Evolutionary conservation across 1,140 invertebrate genomes (phyloP), one percentile per base, ranked within the genome.

Genomic region (Triops longicaudatus): DNA sequence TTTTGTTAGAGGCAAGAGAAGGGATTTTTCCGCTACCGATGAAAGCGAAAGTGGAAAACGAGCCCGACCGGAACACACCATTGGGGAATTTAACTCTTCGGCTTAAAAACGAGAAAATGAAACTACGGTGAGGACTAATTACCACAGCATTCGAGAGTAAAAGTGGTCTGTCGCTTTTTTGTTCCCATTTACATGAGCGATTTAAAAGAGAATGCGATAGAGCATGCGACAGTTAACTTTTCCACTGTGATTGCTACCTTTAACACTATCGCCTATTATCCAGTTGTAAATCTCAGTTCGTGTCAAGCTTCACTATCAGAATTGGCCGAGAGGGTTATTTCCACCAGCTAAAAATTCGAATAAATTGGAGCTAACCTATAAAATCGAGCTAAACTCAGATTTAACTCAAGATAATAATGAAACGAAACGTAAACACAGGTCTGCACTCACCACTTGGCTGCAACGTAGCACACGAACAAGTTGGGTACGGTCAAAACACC

Each of bases 21-120:
- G 50, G 50, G 50, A 6, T 7, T 63, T 63, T 63, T 63, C 50
- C 6, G 14, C 17, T 10, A 63, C 14, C 14, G 50, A 63, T 63
- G 50, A 63, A 63, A 63, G 50, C 50, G 50, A 63, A 63, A 63
- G 50, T 63, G 50, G 50, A 22, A 63, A 63, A 63, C 22, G 50
- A 63, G 50, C 50, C 50, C 50, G 22, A 63, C 50, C 50, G 22
- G 22, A 63, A 63, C 50, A 63, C 22, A 63, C 10, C 10, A 6
- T 63, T 22, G 22, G 50, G 22, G 22, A n/a, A 63, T 63, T 12
- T 37, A 37, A 37, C 50, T 63, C 50, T 10, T 63, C 14, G 10
- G 50, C 22, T 63, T n/a, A 63, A 17, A n/a, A 37, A 37, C 31
- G 31, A 7, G 50, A 63, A 63, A 63, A 63, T n/a, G 50, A 63